Percentiles rank a stretch among this genome's conserved stretches.
These are phyloP conservation scores for Dicycla oo DNA, from an alignment of 2,888 invertebrate genomes.

Conservation along the genomic window DNA sequence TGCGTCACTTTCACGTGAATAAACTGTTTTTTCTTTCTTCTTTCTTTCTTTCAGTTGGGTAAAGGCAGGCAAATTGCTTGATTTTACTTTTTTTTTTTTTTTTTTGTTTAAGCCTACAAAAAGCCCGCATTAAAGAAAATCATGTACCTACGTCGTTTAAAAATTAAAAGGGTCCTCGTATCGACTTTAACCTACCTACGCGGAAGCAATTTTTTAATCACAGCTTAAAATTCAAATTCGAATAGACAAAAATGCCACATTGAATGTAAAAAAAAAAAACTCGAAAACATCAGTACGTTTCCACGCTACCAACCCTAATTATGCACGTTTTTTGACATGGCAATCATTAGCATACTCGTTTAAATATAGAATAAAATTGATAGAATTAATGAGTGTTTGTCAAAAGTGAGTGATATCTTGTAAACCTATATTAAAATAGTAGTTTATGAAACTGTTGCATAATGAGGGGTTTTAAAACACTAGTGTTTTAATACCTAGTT, in stretches of 20 bases:
- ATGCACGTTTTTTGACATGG: slow-evolving; percentile 35
- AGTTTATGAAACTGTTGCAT: no score
- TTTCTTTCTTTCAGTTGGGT: no score
- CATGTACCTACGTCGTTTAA: background rate
- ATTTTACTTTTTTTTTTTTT: no score
- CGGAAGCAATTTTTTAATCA: background rate
- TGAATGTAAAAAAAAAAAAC: background rate
- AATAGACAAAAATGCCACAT: background rate
- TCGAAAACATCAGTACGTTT: slow-evolving; percentile 2
- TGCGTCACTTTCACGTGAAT: no score
- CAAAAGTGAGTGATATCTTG: background rate
- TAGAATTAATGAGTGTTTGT: background rate
- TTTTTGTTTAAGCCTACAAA: background rate
- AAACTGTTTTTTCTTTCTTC: no score
- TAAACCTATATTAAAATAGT: background rate
- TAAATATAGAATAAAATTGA: slow-evolving; percentile 24
- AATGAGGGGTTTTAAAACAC: no score
- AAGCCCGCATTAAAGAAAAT: background rate
- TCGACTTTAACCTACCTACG: background rate
- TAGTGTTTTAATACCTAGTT: no score
- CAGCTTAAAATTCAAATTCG: slow-evolving; percentile 1
- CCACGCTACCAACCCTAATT: slow-evolving; percentile 29
- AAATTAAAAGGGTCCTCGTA: background rate
- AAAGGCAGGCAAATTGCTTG: no score
- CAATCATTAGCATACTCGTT: slow-evolving; percentile 46